Evolutionary conservation across 2,888 invertebrate species (phyloP), one percentile per base, ranked within the genome.

Genomic region (Bombylius major): DNA sequence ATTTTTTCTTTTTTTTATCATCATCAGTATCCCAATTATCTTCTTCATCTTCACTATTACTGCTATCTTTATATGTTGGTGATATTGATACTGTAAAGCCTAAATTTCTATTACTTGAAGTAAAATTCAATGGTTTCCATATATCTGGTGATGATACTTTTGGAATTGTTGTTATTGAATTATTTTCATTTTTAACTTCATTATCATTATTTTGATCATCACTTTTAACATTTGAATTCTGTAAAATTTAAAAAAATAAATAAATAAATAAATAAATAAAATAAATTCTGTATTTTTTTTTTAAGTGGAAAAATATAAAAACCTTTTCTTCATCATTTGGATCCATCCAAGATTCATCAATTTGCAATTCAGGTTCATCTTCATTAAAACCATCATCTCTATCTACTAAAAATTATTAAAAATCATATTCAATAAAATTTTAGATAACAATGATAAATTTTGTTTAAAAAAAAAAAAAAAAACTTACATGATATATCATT

Each of bases 301-400:
- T 23, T 23, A 23, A 23, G 23, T 23, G 23, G 23, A 23, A 23
- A 23, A 36, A 8, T 36, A 36, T 6, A 9, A 8, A 8, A 11
- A 56, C 58, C 52, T 57, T 13, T 51, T 61, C 56, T 11, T 63
- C 63, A 44, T 71, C 71, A 51, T 58, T 59, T 31, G 63, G 39
- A 42, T 42, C 39, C 12, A 11, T 64, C 85, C 89, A 89, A 71
- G 85, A 82, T 63, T 79, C 79, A 62, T 79, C 79, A 58, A 79
- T 79, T 59, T 76, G 70, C 62, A 79, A 70, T 36, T 60, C 64
- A 46, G 66, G 59, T 52, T 70, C 69, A 56, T 69, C 70, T 62
- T 73, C 68, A 60, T 71, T 69, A 51, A 73, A 65, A 56, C 79
- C 79, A 61, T 80, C 80, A 65, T 81, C 81, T 54, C 79, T 80